Percentiles rank a stretch among this genome's conserved stretches.
phyloP scores from a whole-genome alignment of 2,113 vertebrate genomes.

The Cranoglanis bouderius region DNA sequence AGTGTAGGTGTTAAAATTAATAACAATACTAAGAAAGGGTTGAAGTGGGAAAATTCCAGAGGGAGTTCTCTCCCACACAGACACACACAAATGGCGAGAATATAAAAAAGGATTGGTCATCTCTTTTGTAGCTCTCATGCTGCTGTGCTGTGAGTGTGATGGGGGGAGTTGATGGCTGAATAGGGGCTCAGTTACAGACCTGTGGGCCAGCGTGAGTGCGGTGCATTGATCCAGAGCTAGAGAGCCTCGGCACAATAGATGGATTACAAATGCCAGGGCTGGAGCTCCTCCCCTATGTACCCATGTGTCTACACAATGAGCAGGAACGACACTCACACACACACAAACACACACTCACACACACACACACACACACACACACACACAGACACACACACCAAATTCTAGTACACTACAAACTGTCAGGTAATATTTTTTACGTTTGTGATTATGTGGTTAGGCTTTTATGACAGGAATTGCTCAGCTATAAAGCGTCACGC shows the following conservation, averaged over 20 bases:
- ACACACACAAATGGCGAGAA: slow-evolving; percentile 45
- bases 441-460: background rate
- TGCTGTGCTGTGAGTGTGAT: slow-evolving; percentile 41
- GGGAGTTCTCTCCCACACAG: slow-evolving; percentile 54
- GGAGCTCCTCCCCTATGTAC: slow-evolving; percentile 48
- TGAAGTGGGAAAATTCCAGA: slow-evolving; percentile 27
- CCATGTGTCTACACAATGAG: slow-evolving; percentile 51
- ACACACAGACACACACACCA: background rate
- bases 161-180: slow-evolving; percentile 42
- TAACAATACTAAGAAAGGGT: slow-evolving; percentile 9
- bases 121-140: slow-evolving; percentile 33
- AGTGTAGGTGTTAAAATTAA: slow-evolving; percentile 35
- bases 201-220: slow-evolving; percentile 65
- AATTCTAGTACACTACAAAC: slow-evolving; percentile 22
- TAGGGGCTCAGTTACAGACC: slow-evolving; percentile 71
- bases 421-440: background rate
- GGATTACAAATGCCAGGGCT: slow-evolving; percentile 60
- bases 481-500: background rate
- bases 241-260: slow-evolving; percentile 61
- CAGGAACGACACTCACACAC: slow-evolving; percentile 12
- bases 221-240: slow-evolving; percentile 60
- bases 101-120: slow-evolving; percentile 24
- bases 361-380: slow-evolving; percentile 21
- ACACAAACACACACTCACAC: background rate
- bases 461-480: background rate